Base-by-base conservation (phyloP, 2,888 invertebrate species). In the Lasioglossum leucozonium region DNA sequence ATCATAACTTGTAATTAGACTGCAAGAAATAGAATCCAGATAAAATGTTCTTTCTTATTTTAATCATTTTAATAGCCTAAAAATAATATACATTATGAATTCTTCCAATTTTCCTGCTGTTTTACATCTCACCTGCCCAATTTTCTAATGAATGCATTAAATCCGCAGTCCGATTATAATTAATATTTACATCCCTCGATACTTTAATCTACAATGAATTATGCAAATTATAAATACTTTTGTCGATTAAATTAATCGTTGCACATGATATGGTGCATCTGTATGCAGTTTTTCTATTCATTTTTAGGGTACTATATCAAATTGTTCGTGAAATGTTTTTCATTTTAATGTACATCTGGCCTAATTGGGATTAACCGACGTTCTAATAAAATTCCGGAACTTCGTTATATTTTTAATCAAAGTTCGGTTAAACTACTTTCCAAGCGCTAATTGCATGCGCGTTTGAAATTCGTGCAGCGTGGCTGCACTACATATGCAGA, bases 401-500 rank as follows among this genome's bases (percentile, higher is more conserved):
- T 44, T 44, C 2, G 72, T 47, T 72, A 44, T 26, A 44, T 26
- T 65, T 18, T 65, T 65, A 65, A 65, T 47, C 13, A 72, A 34
- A 47, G 34, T 51, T 72, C 13, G 72, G 22, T 22, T 40, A 40
- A 55, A 55, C 69, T 69, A 34, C 40, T 69, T 40, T 40, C 22
- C 30, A 69, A 69, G n/a, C 34, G 30, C 8, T 65, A 34, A 65
- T 69, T 69, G 37, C 30, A 40, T 69, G 30, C 11, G n/a, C 22
- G 40, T 69, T 69, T 69, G 34, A 69, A 69, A 69, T 22, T 69
- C 40, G 69, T 69, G 69, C 69, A 69, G 11, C 10, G 40, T 69
- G 30, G 37, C 8, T 40, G 37, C 40, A 69, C 40, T 69, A 69
- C n/a, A n/a, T n/a, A n/a, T n/a, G n/a, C n/a, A n/a, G n/a, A n/a